Base-by-base conservation (phyloP, 2,113 vertebrate species). In the Natator depressus region DNA sequence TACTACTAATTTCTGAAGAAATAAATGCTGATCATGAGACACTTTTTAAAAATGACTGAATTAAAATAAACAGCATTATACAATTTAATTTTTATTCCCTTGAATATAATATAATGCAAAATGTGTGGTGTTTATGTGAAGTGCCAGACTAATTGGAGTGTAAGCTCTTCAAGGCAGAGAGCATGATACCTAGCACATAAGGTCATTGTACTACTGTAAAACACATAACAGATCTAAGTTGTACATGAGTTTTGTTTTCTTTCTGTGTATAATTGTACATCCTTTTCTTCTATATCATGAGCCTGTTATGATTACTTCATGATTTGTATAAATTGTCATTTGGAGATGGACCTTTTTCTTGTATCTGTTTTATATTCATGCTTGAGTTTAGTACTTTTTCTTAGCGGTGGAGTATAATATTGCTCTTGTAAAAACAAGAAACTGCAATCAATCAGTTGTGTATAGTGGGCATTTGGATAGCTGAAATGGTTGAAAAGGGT, bases 381-480 rank as follows among this genome's bases (percentile, higher is more conserved):
- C 46, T 83, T 24, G 46, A 72, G 1, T 22, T 90, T 42, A 80
- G 53, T 90, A 62, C 13, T 1, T 8, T 89, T 54, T 13, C 3
- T n/a, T 35, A 79, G 35, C 51, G 57, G 24, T 87, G 10, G 46
- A 38, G 35, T 76, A 29, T 51, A 8, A 9, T 42, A 13, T 59
- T 92, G 53, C 1, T 24, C 86, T 82, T 89, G 59, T 85, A 80
- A 91, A 93, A 92, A 27, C 38, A 54, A 16, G 57, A 24, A 10
- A 50, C 25, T 42, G 54, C 12, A 76, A 27, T 38, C n/a, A 38
- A 10, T 76, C 42, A 46, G 24, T 76, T 76, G 42, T 76, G 38
- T 46, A 42, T 76, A 47, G 38, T 25, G 72, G 11, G 42, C 5
- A 76, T 76, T 75, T 76, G 42, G 72, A 76, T 76, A 42, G 13